Evolutionary conservation across 1,140 invertebrate species (phyloP).

Genomic region (Euwallacea fornicatus): DNA sequence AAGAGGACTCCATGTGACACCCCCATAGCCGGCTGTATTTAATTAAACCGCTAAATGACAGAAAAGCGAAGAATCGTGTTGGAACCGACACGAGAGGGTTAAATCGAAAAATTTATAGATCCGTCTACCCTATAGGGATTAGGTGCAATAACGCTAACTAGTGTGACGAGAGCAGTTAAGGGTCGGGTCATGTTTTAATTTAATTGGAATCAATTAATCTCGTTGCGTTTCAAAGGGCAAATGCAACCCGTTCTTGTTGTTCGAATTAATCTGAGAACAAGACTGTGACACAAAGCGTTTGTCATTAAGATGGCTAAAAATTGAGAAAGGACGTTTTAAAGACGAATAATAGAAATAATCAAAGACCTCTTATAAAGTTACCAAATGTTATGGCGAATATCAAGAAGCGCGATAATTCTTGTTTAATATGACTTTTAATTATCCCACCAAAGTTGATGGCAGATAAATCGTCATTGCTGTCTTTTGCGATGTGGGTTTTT

Average conservation of each 20-base stretch:
- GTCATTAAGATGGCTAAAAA: too few species aligned
- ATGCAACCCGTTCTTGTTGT: background rate
- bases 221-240: background rate
- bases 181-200: constrained; percentile 17
- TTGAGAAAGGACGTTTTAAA: too few species aligned
- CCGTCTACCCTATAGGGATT: constrained; percentile 8
- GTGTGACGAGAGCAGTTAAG: constrained; percentile 15
- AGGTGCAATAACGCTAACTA: constrained; percentile 26
- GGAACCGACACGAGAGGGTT: constrained; percentile 10
- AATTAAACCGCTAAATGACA: constrained; percentile 30
- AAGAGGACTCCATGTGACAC: constrained; percentile 43
- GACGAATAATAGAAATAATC: background rate
- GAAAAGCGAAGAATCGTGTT: constrained; percentile 11
- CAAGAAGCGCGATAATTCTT: constrained; percentile 48
- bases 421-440: constrained; percentile 49
- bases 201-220: constrained; percentile 11
- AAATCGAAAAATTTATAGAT: constrained; percentile 31
- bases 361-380: constrained; percentile 21
- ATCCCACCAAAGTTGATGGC: constrained; percentile 42
- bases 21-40: constrained; percentile 10
- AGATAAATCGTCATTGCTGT: constrained; percentile 43
- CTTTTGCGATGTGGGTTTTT: constrained; percentile 36
- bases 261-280: background rate
- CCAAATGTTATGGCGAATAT: constrained; percentile 34
- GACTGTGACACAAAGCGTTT: too few species aligned